Conservation (phyloP, 2,113 vertebrate genomes). For the Brachirus orientalis region DNA sequence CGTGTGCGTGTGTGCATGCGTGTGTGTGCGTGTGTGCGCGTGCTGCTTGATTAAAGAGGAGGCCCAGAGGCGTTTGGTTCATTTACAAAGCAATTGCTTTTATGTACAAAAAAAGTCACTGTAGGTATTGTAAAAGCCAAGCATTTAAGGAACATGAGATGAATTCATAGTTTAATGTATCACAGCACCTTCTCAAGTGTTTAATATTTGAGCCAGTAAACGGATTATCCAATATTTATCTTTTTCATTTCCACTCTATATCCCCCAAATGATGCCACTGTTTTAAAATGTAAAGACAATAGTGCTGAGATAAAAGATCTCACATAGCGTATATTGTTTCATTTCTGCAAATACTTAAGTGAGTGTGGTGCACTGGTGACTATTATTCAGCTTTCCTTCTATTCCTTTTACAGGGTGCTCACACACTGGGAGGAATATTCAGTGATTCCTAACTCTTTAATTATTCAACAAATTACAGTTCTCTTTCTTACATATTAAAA, state of each 20-base stretch:
- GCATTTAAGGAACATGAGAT: constrained; percentile 78
- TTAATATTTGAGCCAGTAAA: constrained; percentile 38
- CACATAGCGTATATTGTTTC: constrained; percentile 39
- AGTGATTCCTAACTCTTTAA: constrained; percentile 76
- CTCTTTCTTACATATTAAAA: constrained; percentile 79
- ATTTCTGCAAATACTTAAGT: constrained; percentile 21
- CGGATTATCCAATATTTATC: constrained; percentile 45
- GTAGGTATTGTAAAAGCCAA: constrained; percentile 82
- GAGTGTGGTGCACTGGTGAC: constrained; percentile 26
- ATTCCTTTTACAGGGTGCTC: constrained; percentile 66
- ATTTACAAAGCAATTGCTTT: constrained; percentile 78
- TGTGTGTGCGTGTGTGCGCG: constrained; percentile 19
- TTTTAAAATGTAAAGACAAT: background rate
- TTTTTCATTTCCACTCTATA: constrained; percentile 19
- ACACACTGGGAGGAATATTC: constrained; percentile 73
- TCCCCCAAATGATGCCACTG: constrained; percentile 11
- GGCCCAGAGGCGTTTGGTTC: constrained; percentile 76
- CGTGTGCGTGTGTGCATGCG: background rate
- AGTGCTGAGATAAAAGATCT: constrained; percentile 11
- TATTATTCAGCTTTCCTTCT: constrained; percentile 51
- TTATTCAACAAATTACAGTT: constrained; percentile 78
- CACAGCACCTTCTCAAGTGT: constrained; percentile 29
- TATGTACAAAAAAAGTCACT: constrained; percentile 77
- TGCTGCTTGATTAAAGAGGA: constrained; percentile 70
- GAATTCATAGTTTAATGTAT: constrained; percentile 70